These are phyloP conservation scores for Rhynchophorus ferrugineus DNA, from an alignment of 1,140 invertebrate genomes.

Conservation along the genomic window DNA sequence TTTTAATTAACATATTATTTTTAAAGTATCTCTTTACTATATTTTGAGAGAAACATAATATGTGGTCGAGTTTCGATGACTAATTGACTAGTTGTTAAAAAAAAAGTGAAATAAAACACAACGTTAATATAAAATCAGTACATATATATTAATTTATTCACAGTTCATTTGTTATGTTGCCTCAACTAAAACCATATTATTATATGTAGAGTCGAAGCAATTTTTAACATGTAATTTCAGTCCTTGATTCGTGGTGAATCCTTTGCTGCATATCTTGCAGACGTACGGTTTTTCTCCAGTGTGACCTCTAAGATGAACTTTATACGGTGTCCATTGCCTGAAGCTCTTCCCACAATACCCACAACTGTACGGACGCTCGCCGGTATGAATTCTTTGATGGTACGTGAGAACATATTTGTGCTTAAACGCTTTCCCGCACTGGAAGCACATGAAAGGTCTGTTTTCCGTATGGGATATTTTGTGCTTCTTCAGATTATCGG, in stretches of 20 bases:
- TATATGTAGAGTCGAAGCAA: slow-evolving; percentile 7
- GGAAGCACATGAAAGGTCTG: slow-evolving; percentile 43
- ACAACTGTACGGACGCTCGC: slow-evolving; percentile 47
- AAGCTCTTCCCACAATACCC: slow-evolving; percentile 46
- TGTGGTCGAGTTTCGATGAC: no score
- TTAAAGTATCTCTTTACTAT: no score
- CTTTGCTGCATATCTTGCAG: slow-evolving; percentile 17
- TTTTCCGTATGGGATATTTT: slow-evolving; percentile 50
- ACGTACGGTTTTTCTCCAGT: slow-evolving; percentile 28
- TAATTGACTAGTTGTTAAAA: no score
- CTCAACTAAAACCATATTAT: not conserved
- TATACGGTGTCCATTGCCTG: slow-evolving; percentile 35
- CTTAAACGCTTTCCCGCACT: slow-evolving; percentile 45
- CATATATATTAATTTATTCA: no score
- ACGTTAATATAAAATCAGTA: not conserved
- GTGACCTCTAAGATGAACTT: slow-evolving; percentile 45
- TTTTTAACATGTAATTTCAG: slow-evolving; percentile 18
- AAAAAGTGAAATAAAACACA: no score
- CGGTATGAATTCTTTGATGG: slow-evolving; percentile 49
- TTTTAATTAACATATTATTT: no score
- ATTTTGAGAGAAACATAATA: no score
- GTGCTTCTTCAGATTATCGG: slow-evolving; percentile 51
- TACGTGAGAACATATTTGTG: slow-evolving; percentile 48
- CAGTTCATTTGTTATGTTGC: not conserved
- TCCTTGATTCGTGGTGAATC: slow-evolving; percentile 21